Conservation (phyloP, 2,797 vertebrate genomes). For the Enteromius anoplus region DNA sequence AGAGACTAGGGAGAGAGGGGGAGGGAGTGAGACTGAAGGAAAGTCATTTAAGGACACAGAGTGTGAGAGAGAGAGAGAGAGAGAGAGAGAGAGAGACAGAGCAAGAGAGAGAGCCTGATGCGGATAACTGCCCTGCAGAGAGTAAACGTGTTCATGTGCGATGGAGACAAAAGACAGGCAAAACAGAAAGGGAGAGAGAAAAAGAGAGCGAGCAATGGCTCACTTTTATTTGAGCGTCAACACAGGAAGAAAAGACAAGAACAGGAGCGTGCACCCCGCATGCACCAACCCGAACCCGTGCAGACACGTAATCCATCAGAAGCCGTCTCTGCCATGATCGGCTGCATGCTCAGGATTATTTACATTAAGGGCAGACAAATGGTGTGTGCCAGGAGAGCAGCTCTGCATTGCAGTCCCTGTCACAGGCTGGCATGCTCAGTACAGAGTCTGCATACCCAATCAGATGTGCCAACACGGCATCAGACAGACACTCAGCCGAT, state of each 20-base stretch:
- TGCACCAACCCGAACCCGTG: conserved; percentile 53
- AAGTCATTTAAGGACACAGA: conserved; percentile 80
- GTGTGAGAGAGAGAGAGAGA: conserved; percentile 63
- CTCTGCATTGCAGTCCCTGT: conserved; percentile 82
- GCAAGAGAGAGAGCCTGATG: conserved; percentile 61
- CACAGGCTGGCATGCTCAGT: conserved; percentile 80
- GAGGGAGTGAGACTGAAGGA: conserved; percentile 67
- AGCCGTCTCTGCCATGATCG: conserved; percentile 42
- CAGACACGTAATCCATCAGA: conserved; percentile 62
- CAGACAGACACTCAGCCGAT: conserved; percentile 61
- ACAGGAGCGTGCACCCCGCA: conserved; percentile 47
- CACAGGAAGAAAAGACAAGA: conserved; percentile 36
- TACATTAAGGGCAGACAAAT: conserved; percentile 63
- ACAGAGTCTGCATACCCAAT: conserved; percentile 79
- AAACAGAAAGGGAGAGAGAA: conserved; percentile 40
- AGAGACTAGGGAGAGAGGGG: conserved; percentile 69
- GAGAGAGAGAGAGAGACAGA: conserved; percentile 57
- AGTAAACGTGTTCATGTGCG: conserved; percentile 65
- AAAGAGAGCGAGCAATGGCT: conserved; percentile 51
- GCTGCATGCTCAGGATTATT: conserved; percentile 60
- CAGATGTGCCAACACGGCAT: conserved; percentile 71
- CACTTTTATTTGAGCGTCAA: conserved; percentile 56
- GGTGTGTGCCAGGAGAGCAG: conserved; percentile 73
- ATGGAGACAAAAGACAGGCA: conserved; percentile 62
- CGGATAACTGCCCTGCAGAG: conserved; percentile 66